Evolutionary conservation across 2,113 vertebrate genomes (phyloP).

Genomic region (Saccopteryx leptura): DNA sequence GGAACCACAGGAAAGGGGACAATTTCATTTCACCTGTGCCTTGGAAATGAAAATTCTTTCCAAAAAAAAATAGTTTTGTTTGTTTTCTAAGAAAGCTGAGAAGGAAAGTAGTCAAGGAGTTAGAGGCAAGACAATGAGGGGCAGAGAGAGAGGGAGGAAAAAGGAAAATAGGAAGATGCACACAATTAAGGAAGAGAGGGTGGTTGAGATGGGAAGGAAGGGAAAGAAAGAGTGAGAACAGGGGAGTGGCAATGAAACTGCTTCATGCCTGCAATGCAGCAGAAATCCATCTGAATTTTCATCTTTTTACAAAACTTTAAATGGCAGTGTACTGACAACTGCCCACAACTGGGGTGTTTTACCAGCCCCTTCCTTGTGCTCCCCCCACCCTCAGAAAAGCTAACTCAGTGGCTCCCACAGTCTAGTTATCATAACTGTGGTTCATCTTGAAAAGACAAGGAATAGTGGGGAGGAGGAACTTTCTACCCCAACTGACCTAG

Average conservation of each 20-base stretch:
- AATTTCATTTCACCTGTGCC: slow-evolving; percentile 59
- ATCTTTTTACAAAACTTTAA: not conserved
- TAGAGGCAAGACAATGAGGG: slow-evolving; percentile 5
- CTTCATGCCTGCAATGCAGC: not conserved
- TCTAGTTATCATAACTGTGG: not conserved
- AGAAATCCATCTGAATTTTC: not conserved
- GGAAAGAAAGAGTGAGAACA: not conserved
- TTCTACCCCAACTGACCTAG: not conserved
- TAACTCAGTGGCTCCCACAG: not conserved
- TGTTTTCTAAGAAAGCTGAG: slow-evolving; percentile 67
- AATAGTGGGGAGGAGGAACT: not conserved
- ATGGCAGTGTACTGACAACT: not conserved
- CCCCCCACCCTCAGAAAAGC: not conserved
- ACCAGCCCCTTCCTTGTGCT: not conserved
- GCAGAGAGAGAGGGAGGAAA: not conserved
- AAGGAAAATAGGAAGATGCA: not conserved
- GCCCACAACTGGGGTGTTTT: not conserved
- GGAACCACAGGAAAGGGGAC: slow-evolving; percentile 39
- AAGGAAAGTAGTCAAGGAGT: slow-evolving; percentile 20
- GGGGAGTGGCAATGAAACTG: not conserved
- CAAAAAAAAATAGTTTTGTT: slow-evolving; percentile 70
- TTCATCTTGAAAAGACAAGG: not conserved
- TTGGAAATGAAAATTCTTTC: slow-evolving; percentile 77
- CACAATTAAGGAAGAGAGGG: not conserved
- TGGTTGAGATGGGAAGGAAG: not conserved